A percentile compares a stretch with the other conserved stretches of the same genome.
These are phyloP conservation scores for Gallinago undulata DNA, from an alignment of 2,113 vertebrate species.

Conservation along the genomic window DNA sequence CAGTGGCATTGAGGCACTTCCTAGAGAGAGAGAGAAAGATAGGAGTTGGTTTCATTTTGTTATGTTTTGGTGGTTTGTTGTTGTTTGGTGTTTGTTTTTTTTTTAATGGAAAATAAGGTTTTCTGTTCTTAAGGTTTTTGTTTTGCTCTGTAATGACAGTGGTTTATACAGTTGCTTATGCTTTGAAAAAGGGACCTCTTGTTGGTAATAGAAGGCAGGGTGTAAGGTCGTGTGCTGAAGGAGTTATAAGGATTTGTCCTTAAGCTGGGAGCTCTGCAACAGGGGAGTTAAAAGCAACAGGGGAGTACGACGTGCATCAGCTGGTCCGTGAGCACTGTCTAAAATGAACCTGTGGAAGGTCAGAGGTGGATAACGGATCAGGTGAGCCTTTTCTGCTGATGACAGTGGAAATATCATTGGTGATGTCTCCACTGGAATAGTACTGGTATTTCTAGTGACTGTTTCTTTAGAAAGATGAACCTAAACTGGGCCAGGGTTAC, in stretches of 20 bases:
- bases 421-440: not conserved
- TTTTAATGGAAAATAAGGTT: not conserved
- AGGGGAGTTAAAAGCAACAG: not conserved
- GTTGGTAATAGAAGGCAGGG: not conserved
- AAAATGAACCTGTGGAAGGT: not conserved
- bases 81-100: not conserved
- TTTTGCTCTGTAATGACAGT: not conserved
- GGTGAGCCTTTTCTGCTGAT: not conserved
- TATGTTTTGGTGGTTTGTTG: too few relatives aligned
- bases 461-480: not conserved
- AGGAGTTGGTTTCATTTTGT: rapidly evolving
- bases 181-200: not conserved
- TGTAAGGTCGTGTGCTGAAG: not conserved
- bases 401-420: not conserved
- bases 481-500: not conserved
- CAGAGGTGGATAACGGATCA: not conserved
- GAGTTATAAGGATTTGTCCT: not conserved
- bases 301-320: not conserved
- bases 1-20: not conserved
- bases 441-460: not conserved
- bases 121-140: not conserved
- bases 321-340: rapidly evolving
- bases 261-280: not conserved
- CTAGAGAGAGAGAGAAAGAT: not conserved
- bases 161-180: not conserved